Percentiles rank a stretch among this genome's conserved stretches.
These are phyloP conservation scores for Clepsis dumicolana DNA, from an alignment of 2,888 invertebrate species.

Conservation along the genomic window DNA sequence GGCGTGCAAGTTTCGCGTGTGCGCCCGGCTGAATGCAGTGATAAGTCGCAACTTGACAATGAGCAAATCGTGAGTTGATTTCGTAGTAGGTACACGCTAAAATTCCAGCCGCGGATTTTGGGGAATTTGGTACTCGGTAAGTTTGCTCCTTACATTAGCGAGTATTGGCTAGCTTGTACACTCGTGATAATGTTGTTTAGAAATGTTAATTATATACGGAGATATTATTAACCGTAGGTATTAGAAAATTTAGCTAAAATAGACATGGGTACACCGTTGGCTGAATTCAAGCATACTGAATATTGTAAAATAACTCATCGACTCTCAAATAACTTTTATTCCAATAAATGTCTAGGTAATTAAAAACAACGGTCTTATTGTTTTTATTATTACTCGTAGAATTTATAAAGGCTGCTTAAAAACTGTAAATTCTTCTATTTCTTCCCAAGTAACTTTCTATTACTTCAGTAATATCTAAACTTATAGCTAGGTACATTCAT, in stretches of 20 bases:
- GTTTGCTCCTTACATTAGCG: slow-evolving; percentile 28
- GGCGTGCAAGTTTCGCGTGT: slow-evolving; percentile 77
- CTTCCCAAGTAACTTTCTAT: neutral
- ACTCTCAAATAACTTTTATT: no score
- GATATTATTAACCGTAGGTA: no score
- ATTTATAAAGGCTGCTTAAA: neutral
- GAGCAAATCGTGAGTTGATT: slow-evolving; percentile 70
- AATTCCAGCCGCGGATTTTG: slow-evolving; percentile 45
- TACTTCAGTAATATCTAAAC: neutral
- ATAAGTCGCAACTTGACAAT: slow-evolving; percentile 74
- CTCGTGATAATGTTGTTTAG: neutral
- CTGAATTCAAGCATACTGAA: no score
- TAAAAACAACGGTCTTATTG: neutral
- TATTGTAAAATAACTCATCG: no score
- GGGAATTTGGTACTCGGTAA: slow-evolving; percentile 36
- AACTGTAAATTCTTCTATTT: neutral
- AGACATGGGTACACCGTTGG: no score
- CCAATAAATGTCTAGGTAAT: no score
- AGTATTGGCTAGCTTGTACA: slow-evolving; percentile 18
- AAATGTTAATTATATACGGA: neutral
- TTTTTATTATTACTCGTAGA: neutral
- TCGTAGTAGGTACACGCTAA: slow-evolving; percentile 54
- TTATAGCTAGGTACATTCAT: slow-evolving; percentile 4
- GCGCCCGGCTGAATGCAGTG: slow-evolving; percentile 72
- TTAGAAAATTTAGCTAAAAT: no score